Evolutionary conservation across 2,888 invertebrate species (phyloP).

Genomic region (Oegoconia quadripuncta): DNA sequence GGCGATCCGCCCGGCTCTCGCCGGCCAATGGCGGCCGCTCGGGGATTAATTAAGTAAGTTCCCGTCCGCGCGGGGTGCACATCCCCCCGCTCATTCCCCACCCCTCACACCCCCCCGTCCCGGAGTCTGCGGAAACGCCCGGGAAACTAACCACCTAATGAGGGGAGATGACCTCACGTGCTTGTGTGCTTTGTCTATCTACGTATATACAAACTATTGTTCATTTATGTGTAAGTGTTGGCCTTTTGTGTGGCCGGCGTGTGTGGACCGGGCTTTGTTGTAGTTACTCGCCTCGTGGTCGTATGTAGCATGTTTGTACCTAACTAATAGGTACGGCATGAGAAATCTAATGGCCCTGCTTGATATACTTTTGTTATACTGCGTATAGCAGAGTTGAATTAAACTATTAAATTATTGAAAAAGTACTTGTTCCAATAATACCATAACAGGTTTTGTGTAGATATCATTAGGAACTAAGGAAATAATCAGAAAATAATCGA

Average conservation of each 20-base stretch:
- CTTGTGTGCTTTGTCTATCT: conserved; percentile 71
- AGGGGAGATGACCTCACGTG: conserved; percentile 79
- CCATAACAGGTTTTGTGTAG: no score
- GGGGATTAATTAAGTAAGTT: conserved; percentile 79
- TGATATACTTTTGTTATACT: no score
- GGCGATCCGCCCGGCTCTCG: conserved; percentile 64
- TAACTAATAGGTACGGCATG: background rate
- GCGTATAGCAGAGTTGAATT: no score
- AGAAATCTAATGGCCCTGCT: background rate
- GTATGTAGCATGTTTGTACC: background rate
- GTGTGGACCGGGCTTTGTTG: conserved; percentile 38
- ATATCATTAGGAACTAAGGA: no score
- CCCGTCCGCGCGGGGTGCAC: conserved; percentile 49
- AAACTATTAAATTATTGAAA: no score
- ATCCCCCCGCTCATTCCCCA: conserved; percentile 35
- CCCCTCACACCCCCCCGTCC: conserved; percentile 44
- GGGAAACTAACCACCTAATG: conserved; percentile 80
- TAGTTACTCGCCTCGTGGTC: conserved; percentile 11
- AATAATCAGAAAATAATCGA: no score
- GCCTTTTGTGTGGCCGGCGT: conserved; percentile 66
- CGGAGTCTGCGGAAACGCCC: conserved; percentile 78
- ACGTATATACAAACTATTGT: conserved; percentile 62
- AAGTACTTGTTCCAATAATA: no score
- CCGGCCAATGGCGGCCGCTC: conserved; percentile 76
- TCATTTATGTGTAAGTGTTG: conserved; percentile 62